These are phyloP conservation scores for Cariama cristata DNA, from an alignment of 2,113 vertebrate genomes.

Conservation along the genomic window DNA sequence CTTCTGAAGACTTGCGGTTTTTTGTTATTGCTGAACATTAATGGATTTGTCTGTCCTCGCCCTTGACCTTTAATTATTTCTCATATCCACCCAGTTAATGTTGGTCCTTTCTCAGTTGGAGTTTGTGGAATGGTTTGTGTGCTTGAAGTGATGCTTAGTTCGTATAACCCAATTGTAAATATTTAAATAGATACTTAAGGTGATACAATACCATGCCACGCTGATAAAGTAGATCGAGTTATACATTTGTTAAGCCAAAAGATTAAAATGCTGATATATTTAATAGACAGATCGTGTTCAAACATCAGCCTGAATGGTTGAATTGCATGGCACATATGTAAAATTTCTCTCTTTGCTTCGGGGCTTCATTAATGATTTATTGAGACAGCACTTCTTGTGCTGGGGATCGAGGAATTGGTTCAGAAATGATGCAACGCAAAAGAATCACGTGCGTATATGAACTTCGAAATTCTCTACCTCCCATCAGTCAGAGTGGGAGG, in stretches of 20 bases:
- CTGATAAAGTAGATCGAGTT: neutral
- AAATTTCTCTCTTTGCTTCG: neutral
- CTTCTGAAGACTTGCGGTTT: neutral
- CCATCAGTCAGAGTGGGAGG: neutral
- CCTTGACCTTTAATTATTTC: conserved; percentile 3
- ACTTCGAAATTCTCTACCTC: neutral
- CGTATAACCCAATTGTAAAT: neutral
- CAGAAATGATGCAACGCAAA: neutral
- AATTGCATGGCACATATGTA: neutral
- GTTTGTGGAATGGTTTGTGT: neutral
- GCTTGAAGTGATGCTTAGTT: neutral
- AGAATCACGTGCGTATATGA: neutral
- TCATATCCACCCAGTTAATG: neutral
- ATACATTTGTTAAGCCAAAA: neutral
- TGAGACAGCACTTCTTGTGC: neutral
- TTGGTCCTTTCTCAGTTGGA: neutral
- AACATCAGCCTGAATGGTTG: rapidly evolving
- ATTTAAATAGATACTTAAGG: neutral
- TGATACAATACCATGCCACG: neutral
- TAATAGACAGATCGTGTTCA: neutral
- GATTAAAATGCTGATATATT: neutral
- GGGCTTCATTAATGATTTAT: neutral
- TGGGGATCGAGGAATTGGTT: neutral
- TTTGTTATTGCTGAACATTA: neutral
- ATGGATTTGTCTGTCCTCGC: neutral